These are phyloP conservation scores for Oligia strigilis DNA, from an alignment of 2,888 invertebrate genomes.

Conservation along the genomic window DNA sequence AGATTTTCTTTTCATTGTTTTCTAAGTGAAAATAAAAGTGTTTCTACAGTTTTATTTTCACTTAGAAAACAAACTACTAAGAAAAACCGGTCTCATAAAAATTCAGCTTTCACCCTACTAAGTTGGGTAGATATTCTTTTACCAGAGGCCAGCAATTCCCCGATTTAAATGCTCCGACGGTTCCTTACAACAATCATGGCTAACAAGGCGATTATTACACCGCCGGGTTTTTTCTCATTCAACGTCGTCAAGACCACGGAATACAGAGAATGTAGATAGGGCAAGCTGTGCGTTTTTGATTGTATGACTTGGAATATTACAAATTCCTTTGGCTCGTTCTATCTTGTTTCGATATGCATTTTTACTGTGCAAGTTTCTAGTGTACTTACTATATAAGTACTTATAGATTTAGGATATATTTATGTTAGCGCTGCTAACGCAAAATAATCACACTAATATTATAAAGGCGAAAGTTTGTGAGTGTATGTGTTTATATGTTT, in stretches of 20 bases:
- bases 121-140: constrained; percentile 11
- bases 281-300: neutral
- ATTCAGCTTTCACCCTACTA: neutral
- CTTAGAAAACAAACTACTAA: neutral
- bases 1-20: neutral
- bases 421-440: too few relatives aligned
- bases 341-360: neutral
- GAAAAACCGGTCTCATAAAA: constrained; percentile 9
- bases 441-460: too few relatives aligned
- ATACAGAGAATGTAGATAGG: constrained; percentile 1
- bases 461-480: too few relatives aligned
- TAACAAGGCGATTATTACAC: constrained; percentile 65
- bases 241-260: constrained; percentile 15
- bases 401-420: too few relatives aligned
- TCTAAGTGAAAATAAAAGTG: too few relatives aligned
- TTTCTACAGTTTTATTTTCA: neutral
- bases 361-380: neutral
- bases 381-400: too few relatives aligned
- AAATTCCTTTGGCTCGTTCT: neutral
- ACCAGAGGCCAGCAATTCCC: constrained; percentile 35
- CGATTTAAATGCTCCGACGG: constrained; percentile 54
- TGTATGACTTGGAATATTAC: neutral
- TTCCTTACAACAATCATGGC: constrained; percentile 57
- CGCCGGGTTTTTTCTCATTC: constrained; percentile 50
- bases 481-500: too few relatives aligned